These are phyloP conservation scores for Drosophila orosa DNA, from an alignment of 1,140 invertebrate genomes.

Conservation along the genomic window DNA sequence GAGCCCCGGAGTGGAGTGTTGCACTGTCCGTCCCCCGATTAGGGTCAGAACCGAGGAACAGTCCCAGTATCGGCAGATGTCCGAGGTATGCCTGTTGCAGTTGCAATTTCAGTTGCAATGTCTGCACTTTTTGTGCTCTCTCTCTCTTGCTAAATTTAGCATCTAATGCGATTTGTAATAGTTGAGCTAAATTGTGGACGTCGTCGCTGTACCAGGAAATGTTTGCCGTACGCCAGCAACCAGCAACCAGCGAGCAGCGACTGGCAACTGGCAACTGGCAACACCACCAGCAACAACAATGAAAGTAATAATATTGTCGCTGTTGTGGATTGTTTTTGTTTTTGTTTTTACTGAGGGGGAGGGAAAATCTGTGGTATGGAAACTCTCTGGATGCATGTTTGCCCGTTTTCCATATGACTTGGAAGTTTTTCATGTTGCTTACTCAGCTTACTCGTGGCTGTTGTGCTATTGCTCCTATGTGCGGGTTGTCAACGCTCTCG, in stretches of 20 bases:
- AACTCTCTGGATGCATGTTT: slow-evolving; percentile 50
- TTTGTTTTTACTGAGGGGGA: slow-evolving; percentile 8
- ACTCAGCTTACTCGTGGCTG: slow-evolving; percentile 16
- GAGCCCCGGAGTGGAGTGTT: slow-evolving; percentile 49
- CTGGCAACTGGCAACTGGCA: background rate
- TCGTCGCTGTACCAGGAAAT: slow-evolving; percentile 75
- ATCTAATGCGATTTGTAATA: slow-evolving; percentile 81
- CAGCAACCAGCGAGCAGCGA: background rate
- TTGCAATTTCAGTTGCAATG: slow-evolving; percentile 20
- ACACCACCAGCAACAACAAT: slow-evolving; percentile 44
- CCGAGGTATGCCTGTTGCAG: slow-evolving; percentile 40
- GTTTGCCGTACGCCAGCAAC: slow-evolving; percentile 49
- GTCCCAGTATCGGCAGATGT: slow-evolving; percentile 35
- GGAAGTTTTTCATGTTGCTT: slow-evolving; percentile 50
- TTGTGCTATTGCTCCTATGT: slow-evolving; percentile 21
- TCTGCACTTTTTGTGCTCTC: slow-evolving; percentile 11
- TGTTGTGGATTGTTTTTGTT: slow-evolving; percentile 54
- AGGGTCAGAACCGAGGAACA: slow-evolving; percentile 46
- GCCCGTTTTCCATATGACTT: slow-evolving; percentile 62
- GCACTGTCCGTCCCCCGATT: slow-evolving; percentile 53
- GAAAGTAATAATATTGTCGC: slow-evolving; percentile 73
- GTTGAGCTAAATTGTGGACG: slow-evolving; percentile 76
- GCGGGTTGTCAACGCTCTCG: slow-evolving; percentile 63
- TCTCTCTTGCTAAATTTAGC: slow-evolving; percentile 70
- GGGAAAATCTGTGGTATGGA: slow-evolving; percentile 12